Conservation (phyloP, 1,140 invertebrate species). For the Dreissena polymorpha region DNA sequence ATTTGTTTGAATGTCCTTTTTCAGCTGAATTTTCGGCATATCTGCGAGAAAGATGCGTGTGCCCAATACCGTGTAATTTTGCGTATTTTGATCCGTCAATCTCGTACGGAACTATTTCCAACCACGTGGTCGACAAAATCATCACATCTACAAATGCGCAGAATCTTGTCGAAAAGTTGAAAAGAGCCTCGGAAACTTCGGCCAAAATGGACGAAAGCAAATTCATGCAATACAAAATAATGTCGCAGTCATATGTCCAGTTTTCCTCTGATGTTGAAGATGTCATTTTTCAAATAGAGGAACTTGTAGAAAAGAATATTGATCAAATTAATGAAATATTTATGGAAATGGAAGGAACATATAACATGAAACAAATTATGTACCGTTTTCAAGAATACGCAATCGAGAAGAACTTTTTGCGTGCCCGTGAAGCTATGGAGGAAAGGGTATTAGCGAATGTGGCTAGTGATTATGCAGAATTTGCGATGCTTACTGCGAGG, state of each 20-base stretch:
- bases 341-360: slow-evolving; percentile 19
- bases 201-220: slow-evolving; percentile 19
- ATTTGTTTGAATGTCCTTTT: slow-evolving; percentile 3
- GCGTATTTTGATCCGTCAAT: slow-evolving; percentile 45
- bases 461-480: slow-evolving; percentile 40
- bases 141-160: neutral
- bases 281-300: slow-evolving; percentile 21
- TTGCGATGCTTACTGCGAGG: slow-evolving; percentile 18
- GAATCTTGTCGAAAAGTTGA: slow-evolving; percentile 36
- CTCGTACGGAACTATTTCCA: slow-evolving; percentile 51
- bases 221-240: slow-evolving; percentile 3
- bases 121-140: slow-evolving; percentile 34
- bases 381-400: slow-evolving; percentile 52
- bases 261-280: slow-evolving; percentile 16
- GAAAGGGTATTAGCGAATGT: slow-evolving; percentile 53
- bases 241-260: neutral
- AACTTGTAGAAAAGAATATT: slow-evolving; percentile 16
- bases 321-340: slow-evolving; percentile 17
- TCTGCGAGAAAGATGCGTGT: slow-evolving; percentile 34
- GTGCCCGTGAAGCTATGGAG: slow-evolving; percentile 57
- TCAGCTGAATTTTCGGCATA: slow-evolving; percentile 34
- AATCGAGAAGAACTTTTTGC: slow-evolving; percentile 55
- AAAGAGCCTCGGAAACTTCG: slow-evolving; percentile 45
- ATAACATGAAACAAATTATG: slow-evolving; percentile 29
- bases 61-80: slow-evolving; percentile 52